These are phyloP conservation scores for Machaerirhynchus nigripectus DNA, from an alignment of 2,113 vertebrate genomes.

Conservation along the genomic window DNA sequence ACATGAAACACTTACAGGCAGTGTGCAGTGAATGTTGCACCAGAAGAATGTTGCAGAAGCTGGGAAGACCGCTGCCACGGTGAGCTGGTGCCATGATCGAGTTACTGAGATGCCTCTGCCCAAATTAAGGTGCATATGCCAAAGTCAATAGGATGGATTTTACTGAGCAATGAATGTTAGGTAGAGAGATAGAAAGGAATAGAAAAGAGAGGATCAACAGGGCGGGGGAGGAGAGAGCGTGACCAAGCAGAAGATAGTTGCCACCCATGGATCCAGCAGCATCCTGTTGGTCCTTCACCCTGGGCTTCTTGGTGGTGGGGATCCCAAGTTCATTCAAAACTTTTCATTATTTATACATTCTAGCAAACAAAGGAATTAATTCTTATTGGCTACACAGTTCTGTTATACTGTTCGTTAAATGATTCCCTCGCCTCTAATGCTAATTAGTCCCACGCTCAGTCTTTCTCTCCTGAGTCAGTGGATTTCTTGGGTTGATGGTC, in stretches of 20 bases:
- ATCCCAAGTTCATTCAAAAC: background rate
- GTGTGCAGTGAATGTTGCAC: accelerated
- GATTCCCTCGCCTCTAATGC: background rate
- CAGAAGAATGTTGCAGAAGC: background rate
- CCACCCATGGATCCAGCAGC: accelerated
- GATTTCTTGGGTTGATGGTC: background rate
- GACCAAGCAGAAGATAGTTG: background rate
- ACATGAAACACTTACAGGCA: background rate
- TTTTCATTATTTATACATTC: background rate
- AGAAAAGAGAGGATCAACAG: background rate
- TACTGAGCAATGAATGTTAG: background rate
- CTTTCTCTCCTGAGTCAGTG: background rate
- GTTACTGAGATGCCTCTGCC: background rate
- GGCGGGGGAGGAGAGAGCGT: accelerated
- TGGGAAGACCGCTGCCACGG: accelerated
- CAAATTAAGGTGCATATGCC: background rate
- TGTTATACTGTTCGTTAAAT: background rate
- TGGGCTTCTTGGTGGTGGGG: background rate
- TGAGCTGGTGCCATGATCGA: background rate
- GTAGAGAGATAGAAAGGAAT: background rate
- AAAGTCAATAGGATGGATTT: background rate
- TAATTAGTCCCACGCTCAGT: background rate
- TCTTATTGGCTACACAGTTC: background rate
- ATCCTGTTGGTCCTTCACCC: background rate
- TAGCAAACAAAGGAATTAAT: background rate